Conservation (phyloP, 1,140 invertebrate species). For the Frieseomelitta varia region DNA sequence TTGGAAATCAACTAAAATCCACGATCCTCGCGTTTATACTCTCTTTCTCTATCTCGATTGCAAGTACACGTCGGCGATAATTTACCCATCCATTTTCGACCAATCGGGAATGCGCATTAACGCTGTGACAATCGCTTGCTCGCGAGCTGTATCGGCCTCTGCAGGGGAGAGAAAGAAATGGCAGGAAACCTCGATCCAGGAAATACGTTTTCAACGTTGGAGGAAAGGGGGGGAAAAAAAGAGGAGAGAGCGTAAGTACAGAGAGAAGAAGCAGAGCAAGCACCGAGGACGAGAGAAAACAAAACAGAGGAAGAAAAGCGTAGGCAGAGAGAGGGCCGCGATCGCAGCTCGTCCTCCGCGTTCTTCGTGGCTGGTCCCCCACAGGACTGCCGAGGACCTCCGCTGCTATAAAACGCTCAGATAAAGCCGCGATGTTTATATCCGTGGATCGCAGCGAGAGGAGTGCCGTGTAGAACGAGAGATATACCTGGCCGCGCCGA, state of each 20-base stretch:
- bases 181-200: neutral
- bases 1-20: no score
- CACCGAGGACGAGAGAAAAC: neutral
- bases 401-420: constrained; percentile 73
- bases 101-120: neutral
- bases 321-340: constrained; percentile 50
- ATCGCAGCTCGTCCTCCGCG: constrained; percentile 29
- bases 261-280: neutral
- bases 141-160: no score
- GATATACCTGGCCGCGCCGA: constrained; percentile 69
- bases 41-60: neutral
- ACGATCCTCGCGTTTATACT: no score
- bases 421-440: constrained; percentile 78
- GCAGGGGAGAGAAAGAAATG: neutral
- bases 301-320: constrained; percentile 27
- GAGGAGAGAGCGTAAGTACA: neutral
- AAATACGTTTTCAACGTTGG: neutral
- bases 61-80: neutral
- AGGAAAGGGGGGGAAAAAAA: neutral
- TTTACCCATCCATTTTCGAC: neutral
- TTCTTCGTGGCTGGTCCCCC: constrained; percentile 41
- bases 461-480: constrained; percentile 59
- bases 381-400: constrained; percentile 44
- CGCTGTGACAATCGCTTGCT: neutral
- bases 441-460: constrained; percentile 65